Evolutionary conservation across 2,113 vertebrate genomes (phyloP).

Genomic region (Oryzias woworae): DNA sequence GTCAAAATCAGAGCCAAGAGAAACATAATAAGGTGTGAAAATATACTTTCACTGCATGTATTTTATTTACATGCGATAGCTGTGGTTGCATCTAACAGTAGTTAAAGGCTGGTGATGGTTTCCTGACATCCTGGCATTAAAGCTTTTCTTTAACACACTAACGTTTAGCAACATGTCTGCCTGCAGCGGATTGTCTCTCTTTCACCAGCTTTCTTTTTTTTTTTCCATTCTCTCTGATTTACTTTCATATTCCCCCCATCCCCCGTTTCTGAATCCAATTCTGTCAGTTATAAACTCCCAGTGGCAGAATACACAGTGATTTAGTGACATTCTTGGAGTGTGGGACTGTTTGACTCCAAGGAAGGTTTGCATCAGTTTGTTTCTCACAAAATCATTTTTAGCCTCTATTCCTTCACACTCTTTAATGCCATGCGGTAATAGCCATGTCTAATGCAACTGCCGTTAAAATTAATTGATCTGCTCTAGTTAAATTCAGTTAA

Average conservation of each 20-base stretch:
- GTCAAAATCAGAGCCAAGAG: too few relatives aligned
- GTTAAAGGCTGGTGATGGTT: constrained; percentile 26
- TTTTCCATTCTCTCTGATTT: constrained; percentile 48
- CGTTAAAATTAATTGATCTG: neutral
- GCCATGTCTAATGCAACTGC: constrained; percentile 3
- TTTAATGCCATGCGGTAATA: constrained; percentile 1
- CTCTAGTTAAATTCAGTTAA: constrained; percentile 1
- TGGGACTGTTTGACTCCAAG: constrained; percentile 39
- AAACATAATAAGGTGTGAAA: constrained; percentile 9
- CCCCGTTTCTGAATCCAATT: constrained; percentile 51
- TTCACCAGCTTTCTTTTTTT: constrained; percentile 39
- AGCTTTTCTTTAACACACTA: constrained; percentile 33
- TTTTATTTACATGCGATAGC: constrained; percentile 31
- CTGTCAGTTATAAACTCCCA: constrained; percentile 49
- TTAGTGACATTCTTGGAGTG: constrained; percentile 56
- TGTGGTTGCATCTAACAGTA: constrained; percentile 17
- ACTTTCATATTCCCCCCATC: constrained; percentile 36
- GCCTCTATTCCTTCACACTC: neutral
- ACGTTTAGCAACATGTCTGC: constrained; percentile 35
- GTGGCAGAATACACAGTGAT: constrained; percentile 43
- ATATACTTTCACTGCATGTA: constrained; percentile 24
- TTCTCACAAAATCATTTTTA: constrained; percentile 22
- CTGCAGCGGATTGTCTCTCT: constrained; percentile 34
- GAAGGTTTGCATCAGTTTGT: constrained; percentile 33
- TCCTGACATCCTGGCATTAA: constrained; percentile 7